Conservation (phyloP, 2,797 vertebrate species). For the Rallus crepitans region DNA sequence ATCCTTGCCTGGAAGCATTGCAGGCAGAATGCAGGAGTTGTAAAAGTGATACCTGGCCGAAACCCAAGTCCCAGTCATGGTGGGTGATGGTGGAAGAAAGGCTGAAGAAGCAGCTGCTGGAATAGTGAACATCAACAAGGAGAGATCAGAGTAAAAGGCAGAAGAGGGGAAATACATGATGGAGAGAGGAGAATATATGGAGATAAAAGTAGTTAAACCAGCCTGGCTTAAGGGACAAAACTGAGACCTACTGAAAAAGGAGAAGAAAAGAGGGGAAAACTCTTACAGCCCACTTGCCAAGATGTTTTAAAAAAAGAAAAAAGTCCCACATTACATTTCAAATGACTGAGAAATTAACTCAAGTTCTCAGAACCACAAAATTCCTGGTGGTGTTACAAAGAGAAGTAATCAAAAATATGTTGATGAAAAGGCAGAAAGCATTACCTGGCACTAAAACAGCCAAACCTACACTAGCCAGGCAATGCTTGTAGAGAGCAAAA, state of each 20-base stretch:
- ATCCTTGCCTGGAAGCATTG: neutral
- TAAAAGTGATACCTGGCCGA: neutral
- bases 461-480: neutral
- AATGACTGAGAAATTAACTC: neutral
- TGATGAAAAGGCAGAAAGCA: neutral
- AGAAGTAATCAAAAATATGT: neutral
- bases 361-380: neutral
- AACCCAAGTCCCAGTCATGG: neutral
- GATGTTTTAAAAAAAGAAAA: neutral
- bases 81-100: neutral
- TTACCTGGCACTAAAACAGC: neutral
- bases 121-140: neutral
- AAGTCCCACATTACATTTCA: neutral
- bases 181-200: neutral
- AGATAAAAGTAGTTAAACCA: neutral
- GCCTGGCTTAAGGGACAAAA: neutral
- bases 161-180: neutral
- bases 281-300: neutral
- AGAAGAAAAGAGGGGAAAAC: neutral
- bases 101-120: neutral
- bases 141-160: neutral
- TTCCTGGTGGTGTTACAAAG: neutral
- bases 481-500: neutral
- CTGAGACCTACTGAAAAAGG: neutral
- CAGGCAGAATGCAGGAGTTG: neutral